Conservation (phyloP, 2,797 vertebrate genomes). For the Falco naumanni region DNA sequence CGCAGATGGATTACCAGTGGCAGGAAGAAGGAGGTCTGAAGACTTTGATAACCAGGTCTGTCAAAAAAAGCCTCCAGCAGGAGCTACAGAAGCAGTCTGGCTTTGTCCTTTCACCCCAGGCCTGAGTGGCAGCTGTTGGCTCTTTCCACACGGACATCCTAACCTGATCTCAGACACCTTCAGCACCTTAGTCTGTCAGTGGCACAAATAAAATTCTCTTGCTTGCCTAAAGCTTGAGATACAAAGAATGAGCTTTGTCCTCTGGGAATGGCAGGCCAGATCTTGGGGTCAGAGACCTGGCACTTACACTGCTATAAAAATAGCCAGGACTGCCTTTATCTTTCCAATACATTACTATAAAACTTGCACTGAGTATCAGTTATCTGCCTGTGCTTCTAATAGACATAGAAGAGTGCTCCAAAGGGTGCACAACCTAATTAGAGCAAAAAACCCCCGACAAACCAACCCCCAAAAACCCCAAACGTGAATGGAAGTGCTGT, state of each 20-base stretch:
- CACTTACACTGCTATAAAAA: not conserved
- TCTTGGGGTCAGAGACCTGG: not conserved
- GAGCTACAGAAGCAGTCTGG: not conserved
- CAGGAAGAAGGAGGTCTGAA: not conserved
- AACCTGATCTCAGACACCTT: not conserved
- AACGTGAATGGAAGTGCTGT: not conserved
- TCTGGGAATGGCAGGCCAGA: not conserved
- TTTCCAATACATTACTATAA: not conserved
- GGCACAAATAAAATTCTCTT: not conserved
- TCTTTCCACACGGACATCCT: not conserved
- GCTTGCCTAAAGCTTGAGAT: not conserved
- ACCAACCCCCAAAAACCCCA: not conserved
- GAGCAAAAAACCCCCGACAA: not conserved
- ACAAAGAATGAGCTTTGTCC: not conserved
- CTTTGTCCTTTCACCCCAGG: not conserved
- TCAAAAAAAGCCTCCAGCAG: not conserved
- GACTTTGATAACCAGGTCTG: not conserved
- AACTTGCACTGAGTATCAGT: not conserved
- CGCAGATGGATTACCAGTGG: not conserved
- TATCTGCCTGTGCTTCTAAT: not conserved
- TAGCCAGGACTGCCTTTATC: not conserved
- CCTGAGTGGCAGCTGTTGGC: not conserved
- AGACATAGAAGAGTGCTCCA: not conserved
- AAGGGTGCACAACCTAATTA: not conserved
- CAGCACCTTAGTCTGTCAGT: not conserved